Evolutionary conservation across 1,140 invertebrate genomes (phyloP).

Genomic region (Cydia strobilella): DNA sequence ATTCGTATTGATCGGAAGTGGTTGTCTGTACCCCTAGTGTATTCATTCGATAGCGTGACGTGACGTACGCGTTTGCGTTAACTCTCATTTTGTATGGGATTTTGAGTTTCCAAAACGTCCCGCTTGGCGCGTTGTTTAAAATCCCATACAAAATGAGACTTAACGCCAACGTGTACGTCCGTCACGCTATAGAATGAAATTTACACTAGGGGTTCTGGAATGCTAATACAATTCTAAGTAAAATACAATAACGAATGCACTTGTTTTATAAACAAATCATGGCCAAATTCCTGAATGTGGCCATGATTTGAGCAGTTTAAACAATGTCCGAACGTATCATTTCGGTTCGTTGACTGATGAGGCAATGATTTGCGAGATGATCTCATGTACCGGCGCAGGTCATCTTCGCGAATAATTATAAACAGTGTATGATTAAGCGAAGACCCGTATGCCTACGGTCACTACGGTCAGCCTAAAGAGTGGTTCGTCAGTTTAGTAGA

Average conservation of each 20-base stretch:
- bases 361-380: constrained; percentile 29
- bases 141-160: too few relatives aligned
- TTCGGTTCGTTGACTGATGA: constrained; percentile 30
- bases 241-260: neutral
- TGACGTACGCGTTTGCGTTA: too few relatives aligned
- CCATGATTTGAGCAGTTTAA: neutral
- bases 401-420: constrained; percentile 25
- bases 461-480: neutral
- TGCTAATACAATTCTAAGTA: neutral
- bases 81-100: too few relatives aligned
- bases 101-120: too few relatives aligned
- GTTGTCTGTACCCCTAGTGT: too few relatives aligned
- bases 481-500: neutral
- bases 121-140: too few relatives aligned
- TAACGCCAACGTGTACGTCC: too few relatives aligned
- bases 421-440: constrained; percentile 18
- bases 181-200: too few relatives aligned
- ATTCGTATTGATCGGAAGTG: too few relatives aligned
- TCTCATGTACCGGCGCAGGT: constrained; percentile 11
- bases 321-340: constrained; percentile 5
- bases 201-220: too few relatives aligned
- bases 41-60: too few relatives aligned
- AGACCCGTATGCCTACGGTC: neutral
- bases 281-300: neutral
- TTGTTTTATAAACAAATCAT: neutral